A percentile compares a stretch with the other conserved stretches of the same genome.
Conservation (phyloP, 53 echinoderm and acorn worm species). For the Echinometra lucunter region DNA sequence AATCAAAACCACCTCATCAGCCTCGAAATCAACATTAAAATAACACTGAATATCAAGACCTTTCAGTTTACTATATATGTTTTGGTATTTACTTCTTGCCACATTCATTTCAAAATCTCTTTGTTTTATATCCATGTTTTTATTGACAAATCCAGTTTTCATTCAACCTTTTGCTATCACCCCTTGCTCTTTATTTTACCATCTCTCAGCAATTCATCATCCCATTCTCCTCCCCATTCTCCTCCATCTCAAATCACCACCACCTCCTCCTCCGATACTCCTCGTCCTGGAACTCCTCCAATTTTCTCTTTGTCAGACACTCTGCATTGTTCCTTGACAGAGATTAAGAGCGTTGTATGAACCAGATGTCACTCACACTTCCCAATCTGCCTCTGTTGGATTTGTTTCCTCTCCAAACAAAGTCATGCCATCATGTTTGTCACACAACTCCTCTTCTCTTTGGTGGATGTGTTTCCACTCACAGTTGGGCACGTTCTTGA, state of each 20-base stretch:
- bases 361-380: constrained; percentile 63
- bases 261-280: not conserved
- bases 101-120: too few relatives aligned
- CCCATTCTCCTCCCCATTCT: not conserved
- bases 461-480: constrained; percentile 41
- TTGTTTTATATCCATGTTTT: too few relatives aligned
- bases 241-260: constrained; percentile 11
- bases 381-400: constrained; percentile 56
- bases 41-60: not conserved
- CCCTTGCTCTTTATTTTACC: not conserved
- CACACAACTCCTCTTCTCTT: constrained; percentile 35
- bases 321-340: constrained; percentile 27
- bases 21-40: not conserved
- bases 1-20: not conserved
- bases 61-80: not conserved
- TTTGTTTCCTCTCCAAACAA: constrained; percentile 66
- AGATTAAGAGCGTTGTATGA: constrained; percentile 53
- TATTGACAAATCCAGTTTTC: not conserved
- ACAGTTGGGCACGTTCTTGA: not conserved
- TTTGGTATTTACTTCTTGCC: too few relatives aligned
- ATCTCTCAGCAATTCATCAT: not conserved
- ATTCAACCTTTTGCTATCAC: not conserved
- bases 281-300: constrained; percentile 26
- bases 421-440: constrained; percentile 60
- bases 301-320: not conserved